phyloP scores from a whole-genome alignment of 2,113 vertebrate species.

The Forbesichthys papilliferus region DNA sequence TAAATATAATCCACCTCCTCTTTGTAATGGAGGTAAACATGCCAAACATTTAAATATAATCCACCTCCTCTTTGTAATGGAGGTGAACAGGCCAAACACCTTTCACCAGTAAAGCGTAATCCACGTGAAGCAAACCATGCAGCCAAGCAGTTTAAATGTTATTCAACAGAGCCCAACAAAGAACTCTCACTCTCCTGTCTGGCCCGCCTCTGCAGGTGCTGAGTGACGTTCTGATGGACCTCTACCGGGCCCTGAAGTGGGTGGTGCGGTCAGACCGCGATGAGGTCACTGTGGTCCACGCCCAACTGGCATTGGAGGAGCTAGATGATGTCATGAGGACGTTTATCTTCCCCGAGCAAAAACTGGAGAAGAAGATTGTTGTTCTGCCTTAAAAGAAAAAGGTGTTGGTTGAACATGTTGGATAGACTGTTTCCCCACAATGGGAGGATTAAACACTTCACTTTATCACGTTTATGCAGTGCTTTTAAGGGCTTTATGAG shows the following conservation, averaged over 20 bases:
- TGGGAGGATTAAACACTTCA: too few species aligned
- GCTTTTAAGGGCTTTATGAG: background rate
- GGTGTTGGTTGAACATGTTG: background rate
- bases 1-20: too few species aligned
- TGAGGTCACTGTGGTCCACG: conserved; percentile 80
- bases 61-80: too few species aligned
- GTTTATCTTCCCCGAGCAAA: conserved; percentile 85
- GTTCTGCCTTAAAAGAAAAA: conserved; percentile 78
- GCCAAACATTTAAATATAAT: too few species aligned
- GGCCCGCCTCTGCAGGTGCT: conserved; percentile 66
- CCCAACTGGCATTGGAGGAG: conserved; percentile 90
- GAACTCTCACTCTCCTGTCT: background rate
- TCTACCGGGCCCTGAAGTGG: conserved; percentile 91
- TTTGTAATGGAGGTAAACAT: too few species aligned
- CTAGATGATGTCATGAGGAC: conserved; percentile 81
- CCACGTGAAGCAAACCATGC: too few species aligned
- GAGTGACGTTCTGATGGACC: conserved; percentile 83
- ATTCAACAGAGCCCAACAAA: too few species aligned
- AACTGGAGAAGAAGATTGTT: conserved; percentile 90
- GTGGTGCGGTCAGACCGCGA: conserved; percentile 80
- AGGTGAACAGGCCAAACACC: too few species aligned
- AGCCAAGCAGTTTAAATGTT: too few species aligned
- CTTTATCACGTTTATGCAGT: background rate
- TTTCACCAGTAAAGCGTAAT: too few species aligned
- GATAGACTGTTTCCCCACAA: background rate